Percentiles rank a stretch among this genome's conserved stretches.
These are phyloP conservation scores for Cryptomyrus ogoouensis DNA, from an alignment of 2,113 vertebrate species.

Conservation along the genomic window DNA sequence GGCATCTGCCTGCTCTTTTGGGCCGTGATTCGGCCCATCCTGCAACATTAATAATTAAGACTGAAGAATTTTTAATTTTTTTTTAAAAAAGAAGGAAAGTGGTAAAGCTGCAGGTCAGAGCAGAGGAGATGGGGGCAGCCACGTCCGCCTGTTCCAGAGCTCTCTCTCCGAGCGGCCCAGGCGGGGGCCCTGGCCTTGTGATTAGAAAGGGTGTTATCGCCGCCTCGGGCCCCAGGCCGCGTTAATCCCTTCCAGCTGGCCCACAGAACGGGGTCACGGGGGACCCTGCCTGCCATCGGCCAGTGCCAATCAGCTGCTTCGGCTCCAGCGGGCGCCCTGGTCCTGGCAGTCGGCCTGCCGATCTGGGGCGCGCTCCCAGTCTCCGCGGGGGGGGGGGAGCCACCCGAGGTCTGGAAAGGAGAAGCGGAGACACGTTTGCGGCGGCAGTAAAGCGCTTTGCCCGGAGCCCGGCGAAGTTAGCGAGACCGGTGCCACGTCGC, in stretches of 20 bases:
- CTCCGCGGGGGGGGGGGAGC: neutral
- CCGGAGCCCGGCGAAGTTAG: neutral
- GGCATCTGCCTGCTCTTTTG: neutral
- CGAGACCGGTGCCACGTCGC: neutral
- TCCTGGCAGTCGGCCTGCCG: neutral
- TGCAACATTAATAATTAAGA: neutral
- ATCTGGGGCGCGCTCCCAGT: neutral
- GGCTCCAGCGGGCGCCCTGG: neutral
- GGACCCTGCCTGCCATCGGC: neutral
- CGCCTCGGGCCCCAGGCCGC: slow-evolving; percentile 46
- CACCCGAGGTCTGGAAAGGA: neutral
- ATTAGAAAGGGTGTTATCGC: slow-evolving; percentile 59
- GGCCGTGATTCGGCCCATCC: neutral
- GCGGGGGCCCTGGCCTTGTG: slow-evolving; percentile 50
- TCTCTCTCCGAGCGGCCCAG: slow-evolving; percentile 14
- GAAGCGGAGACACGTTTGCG: neutral
- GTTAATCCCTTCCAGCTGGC: slow-evolving; percentile 60
- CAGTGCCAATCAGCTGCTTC: slow-evolving; percentile 52
- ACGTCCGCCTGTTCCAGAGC: neutral
- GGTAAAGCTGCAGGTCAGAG: neutral
- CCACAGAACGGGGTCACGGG: slow-evolving; percentile 49
- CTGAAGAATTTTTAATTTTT: neutral
- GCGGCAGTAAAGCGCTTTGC: neutral
- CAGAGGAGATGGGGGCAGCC: neutral
- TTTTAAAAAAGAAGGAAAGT: neutral